phyloP scores from a whole-genome alignment of 2,888 invertebrate genomes.

The Protonemura montana region DNA sequence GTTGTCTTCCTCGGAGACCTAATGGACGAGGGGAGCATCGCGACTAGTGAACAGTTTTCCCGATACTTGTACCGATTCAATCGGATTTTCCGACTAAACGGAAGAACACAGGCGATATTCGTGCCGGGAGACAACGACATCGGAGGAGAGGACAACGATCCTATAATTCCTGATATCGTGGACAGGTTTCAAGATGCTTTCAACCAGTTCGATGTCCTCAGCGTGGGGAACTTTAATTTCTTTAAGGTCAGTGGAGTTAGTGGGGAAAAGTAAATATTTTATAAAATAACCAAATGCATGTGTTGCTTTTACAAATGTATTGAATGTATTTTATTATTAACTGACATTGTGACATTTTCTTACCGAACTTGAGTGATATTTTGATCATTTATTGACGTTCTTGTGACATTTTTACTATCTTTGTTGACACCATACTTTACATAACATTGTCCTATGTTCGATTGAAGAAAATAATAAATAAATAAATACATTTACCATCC shows the following conservation, averaged over 20 bases:
- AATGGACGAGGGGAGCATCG: conserved; percentile 91
- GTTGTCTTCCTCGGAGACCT: conserved; percentile 92
- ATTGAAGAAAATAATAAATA: too few relatives aligned
- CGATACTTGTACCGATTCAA: conserved; percentile 78
- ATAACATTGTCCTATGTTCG: too few relatives aligned
- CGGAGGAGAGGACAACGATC: conserved; percentile 85
- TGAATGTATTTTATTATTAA: too few relatives aligned
- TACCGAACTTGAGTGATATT: too few relatives aligned
- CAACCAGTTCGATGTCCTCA: conserved; percentile 71
- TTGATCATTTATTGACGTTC: too few relatives aligned
- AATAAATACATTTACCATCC: too few relatives aligned
- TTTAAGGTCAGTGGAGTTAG: conserved; percentile 66
- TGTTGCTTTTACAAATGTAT: too few relatives aligned
- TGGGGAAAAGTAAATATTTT: too few relatives aligned
- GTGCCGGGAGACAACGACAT: conserved; percentile 97
- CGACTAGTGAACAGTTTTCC: conserved; percentile 74
- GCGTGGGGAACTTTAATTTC: conserved; percentile 70
- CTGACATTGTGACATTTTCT: too few relatives aligned
- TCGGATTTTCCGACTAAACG: conserved; percentile 61
- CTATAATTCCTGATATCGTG: conserved; percentile 73
- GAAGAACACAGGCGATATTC: conserved; percentile 70
- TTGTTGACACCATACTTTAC: too few relatives aligned
- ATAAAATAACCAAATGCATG: too few relatives aligned
- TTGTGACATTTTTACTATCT: too few relatives aligned
- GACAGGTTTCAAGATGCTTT: conserved; percentile 78